Conservation (phyloP, 2,113 vertebrate genomes). For the Sula dactylatra region DNA sequence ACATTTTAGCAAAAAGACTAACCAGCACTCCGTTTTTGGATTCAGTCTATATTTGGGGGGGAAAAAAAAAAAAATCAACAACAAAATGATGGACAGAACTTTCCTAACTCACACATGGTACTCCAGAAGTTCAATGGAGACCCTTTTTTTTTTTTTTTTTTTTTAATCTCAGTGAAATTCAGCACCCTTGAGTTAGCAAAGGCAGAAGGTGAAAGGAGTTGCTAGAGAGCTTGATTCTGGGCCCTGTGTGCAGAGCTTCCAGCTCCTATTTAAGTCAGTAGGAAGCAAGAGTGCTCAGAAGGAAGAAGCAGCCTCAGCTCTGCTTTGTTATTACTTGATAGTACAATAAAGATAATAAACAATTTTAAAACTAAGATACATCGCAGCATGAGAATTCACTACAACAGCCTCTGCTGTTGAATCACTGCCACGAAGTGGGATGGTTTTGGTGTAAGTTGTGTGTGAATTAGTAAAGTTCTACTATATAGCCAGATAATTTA, state of each 20-base stretch:
- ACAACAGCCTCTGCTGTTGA: neutral
- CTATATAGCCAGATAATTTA: neutral
- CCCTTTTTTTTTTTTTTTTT: no score
- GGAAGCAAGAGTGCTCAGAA: neutral
- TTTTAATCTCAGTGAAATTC: neutral
- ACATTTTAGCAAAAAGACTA: neutral
- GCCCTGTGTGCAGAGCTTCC: neutral
- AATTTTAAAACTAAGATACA: neutral
- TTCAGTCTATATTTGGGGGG: neutral
- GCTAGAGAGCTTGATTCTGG: neutral
- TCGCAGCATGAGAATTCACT: neutral
- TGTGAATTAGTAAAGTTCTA: slow-evolving; percentile 27
- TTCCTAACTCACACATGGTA: neutral
- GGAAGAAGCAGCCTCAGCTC: neutral
- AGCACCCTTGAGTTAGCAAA: slow-evolving; percentile 26
- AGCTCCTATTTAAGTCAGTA: neutral
- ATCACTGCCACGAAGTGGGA: neutral
- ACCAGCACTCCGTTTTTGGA: neutral
- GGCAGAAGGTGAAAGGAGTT: slow-evolving; percentile 8
- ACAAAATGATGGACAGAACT: neutral
- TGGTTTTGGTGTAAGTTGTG: neutral
- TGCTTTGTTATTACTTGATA: neutral
- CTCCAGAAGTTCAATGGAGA: neutral
- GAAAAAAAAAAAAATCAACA: neutral
- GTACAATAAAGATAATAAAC: neutral